Conservation (phyloP, 2,797 vertebrate genomes). For the Sardinella longiceps region DNA sequence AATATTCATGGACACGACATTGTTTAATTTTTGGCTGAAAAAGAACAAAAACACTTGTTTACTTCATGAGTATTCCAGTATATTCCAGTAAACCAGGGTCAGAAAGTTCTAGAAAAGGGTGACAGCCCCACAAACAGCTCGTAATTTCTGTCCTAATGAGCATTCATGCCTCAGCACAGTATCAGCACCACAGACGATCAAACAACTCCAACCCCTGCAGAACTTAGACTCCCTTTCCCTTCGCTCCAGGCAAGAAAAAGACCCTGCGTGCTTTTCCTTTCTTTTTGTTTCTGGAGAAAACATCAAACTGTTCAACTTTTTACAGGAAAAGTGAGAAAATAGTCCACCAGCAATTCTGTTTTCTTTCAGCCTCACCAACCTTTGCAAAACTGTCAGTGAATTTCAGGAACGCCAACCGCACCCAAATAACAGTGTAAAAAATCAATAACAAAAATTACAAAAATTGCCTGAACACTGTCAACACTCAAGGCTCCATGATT, state of each 20-base stretch:
- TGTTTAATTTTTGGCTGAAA: neutral
- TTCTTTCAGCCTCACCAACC: neutral
- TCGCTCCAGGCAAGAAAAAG: slow-evolving; percentile 9
- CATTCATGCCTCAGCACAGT: neutral
- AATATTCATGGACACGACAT: neutral
- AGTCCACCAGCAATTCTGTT: neutral
- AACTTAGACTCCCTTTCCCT: neutral
- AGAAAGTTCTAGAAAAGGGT: neutral
- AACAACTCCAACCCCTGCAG: neutral
- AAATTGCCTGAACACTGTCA: neutral
- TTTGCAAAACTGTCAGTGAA: slow-evolving; percentile 23
- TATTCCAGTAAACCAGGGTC: neutral
- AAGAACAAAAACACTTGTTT: neutral
- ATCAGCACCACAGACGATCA: neutral
- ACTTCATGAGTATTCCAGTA: neutral
- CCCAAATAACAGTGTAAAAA: slow-evolving; percentile 35
- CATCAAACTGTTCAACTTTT: neutral
- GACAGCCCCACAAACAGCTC: slow-evolving; percentile 1
- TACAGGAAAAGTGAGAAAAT: neutral
- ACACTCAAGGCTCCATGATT: neutral
- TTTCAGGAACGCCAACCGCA: slow-evolving; percentile 36
- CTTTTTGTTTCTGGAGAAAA: neutral
- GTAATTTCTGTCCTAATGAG: slow-evolving; percentile 14
- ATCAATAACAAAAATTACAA: no score
- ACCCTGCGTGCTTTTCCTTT: neutral